These are phyloP conservation scores for Odontesthes bonariensis DNA, from an alignment of 2,113 vertebrate genomes.

Conservation along the genomic window DNA sequence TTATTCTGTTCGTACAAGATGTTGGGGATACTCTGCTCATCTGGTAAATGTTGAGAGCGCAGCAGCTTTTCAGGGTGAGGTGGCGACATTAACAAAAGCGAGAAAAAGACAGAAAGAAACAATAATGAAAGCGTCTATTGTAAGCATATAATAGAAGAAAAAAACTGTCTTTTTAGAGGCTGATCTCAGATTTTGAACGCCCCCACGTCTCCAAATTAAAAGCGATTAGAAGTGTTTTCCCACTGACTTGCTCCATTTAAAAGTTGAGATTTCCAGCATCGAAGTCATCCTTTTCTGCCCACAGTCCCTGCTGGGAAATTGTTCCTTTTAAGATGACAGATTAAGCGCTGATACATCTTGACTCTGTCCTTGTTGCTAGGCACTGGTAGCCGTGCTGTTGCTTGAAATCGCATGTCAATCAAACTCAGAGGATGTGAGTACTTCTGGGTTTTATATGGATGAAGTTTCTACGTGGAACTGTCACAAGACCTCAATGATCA, in stretches of 20 bases:
- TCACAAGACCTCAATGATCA: neutral
- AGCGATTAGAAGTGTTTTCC: constrained; percentile 5
- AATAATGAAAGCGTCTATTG: too few relatives aligned
- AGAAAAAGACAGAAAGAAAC: too few relatives aligned
- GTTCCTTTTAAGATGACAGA: constrained; percentile 24
- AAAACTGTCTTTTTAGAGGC: too few relatives aligned
- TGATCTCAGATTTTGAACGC: neutral
- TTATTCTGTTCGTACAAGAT: too few relatives aligned
- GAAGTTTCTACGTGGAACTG: constrained; percentile 5
- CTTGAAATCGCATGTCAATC: constrained; percentile 35
- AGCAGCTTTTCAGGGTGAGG: too few relatives aligned
- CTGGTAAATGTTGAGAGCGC: too few relatives aligned
- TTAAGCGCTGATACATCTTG: constrained; percentile 38
- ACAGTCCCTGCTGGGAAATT: constrained; percentile 10
- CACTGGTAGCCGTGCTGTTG: constrained; percentile 3
- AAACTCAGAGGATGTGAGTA: constrained; percentile 12
- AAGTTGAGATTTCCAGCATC: neutral
- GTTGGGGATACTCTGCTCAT: too few relatives aligned
- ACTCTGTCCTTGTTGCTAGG: constrained; percentile 48
- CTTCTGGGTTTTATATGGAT: constrained; percentile 7
- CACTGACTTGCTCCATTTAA: neutral
- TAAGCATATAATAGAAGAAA: too few relatives aligned
- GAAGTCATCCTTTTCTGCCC: constrained; percentile 8
- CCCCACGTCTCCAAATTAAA: constrained; percentile 4
- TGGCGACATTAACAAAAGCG: too few relatives aligned